Base-by-base conservation (phyloP, 2,888 invertebrate genomes). In the Yponomeuta malinellus region DNA sequence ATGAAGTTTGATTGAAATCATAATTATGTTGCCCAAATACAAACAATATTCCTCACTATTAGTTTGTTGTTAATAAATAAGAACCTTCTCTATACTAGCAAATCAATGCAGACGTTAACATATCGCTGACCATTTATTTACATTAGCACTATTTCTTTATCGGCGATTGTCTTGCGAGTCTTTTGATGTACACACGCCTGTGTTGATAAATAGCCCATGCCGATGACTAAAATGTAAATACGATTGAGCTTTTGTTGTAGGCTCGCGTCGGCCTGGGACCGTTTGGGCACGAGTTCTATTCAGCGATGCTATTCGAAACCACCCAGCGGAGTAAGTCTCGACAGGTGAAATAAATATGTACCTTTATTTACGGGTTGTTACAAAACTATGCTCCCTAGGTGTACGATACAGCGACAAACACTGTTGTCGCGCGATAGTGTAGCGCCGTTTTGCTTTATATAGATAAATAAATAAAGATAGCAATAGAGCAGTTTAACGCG, bases 81-180 rank as follows among this genome's bases (percentile, higher is more conserved):
- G 79, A 78, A 77, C 79, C 74, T 48, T 73, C 76, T 88, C 87
- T 83, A 82, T 71, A 71, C 10, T 74, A 73, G 63, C 72, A 74
- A 68, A 79, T 70, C 71, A 73, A 73, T 72, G 72, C 77, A 75
- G 90, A 90, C 91, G 83, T 81, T 86, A 88, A 92, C 76, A 88
- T 87, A 92, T 92, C 79, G 86, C 80, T 83, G 82, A 80, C 83
- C 85, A 92, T 91, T 91, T 92, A 90, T 91, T 91, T 90, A 91
- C 88, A 92, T 91, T 91, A 91, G 87, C 80, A 86, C 81, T 88
- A 86, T 89, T 91, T 91, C 91, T 90, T 86, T 89, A 90, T 88
- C 87, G 86, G 88, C 80, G 85, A 88, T 90, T 88, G 89, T 88
- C 86, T 86, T 78, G 85, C 80, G 78, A 77, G 74, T 76, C 81